Percentiles rank a stretch among this genome's conserved stretches.
Conservation (phyloP, 2,113 vertebrate genomes). For the Hippocampus abdominalis region DNA sequence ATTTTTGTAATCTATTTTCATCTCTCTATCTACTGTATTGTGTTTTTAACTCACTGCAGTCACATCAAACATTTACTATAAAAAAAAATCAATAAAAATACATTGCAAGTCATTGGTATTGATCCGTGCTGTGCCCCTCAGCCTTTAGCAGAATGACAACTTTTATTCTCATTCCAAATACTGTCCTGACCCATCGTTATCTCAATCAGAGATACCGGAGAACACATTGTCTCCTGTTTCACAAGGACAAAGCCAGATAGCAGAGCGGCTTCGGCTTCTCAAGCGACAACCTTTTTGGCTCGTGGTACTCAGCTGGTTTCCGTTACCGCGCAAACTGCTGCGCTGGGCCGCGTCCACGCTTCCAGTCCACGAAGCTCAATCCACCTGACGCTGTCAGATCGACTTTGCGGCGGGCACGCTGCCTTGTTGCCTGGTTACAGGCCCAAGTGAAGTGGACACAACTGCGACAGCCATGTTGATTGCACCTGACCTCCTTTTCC, state of each 20-base stretch:
- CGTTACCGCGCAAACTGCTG: neutral
- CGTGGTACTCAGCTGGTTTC: neutral
- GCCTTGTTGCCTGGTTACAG: constrained; percentile 64
- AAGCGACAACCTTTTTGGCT: constrained; percentile 14
- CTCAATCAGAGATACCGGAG: constrained; percentile 15
- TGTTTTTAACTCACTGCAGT: too few species aligned
- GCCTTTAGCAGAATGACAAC: too few species aligned
- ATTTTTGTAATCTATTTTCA: too few species aligned
- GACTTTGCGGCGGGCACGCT: constrained; percentile 48
- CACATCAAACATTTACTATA: too few species aligned
- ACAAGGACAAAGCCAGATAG: constrained; percentile 37
- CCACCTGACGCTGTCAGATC: constrained; percentile 65
- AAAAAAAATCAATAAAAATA: too few species aligned
- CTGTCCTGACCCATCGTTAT: constrained; percentile 30
- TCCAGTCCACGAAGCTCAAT: constrained; percentile 43
- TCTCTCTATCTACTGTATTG: too few species aligned
- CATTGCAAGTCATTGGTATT: too few species aligned
- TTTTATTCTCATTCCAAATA: constrained; percentile 8
- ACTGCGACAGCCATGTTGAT: constrained; percentile 68
- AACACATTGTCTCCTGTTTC: constrained; percentile 10
- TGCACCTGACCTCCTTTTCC: constrained; percentile 63
- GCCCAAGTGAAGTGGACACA: constrained; percentile 59
- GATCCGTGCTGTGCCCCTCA: too few species aligned
- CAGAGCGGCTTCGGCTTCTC: constrained; percentile 19
- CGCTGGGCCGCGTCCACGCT: constrained; percentile 1